Conservation (phyloP, 2,888 invertebrate species). For the Cheilosia vulpina region DNA sequence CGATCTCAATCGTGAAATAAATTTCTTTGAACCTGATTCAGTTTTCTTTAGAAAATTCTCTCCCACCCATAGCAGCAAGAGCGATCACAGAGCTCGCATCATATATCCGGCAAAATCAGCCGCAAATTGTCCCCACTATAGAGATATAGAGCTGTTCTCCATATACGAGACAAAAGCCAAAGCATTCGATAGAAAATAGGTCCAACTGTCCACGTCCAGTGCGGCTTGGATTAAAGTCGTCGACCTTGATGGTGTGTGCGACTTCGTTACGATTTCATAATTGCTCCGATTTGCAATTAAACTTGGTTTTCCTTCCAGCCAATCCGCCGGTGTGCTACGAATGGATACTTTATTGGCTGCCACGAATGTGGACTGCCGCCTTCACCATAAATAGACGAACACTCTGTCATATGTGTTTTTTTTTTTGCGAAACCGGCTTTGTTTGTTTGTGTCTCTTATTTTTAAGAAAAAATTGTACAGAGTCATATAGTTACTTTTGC, state of each 20-base stretch:
- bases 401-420: slow-evolving; percentile 23
- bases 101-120: too few relatives aligned
- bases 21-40: slow-evolving; percentile 14
- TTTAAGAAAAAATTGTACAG: not conserved
- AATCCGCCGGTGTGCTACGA: slow-evolving; percentile 4
- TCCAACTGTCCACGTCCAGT: slow-evolving; percentile 11
- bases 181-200: slow-evolving; percentile 17
- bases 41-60: slow-evolving; percentile 24
- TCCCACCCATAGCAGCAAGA: not conserved
- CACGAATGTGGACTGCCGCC: slow-evolving; percentile 26
- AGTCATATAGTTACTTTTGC: not conserved
- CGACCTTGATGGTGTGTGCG: slow-evolving; percentile 65
- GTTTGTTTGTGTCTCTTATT: not conserved
- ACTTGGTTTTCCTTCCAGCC: slow-evolving; percentile 30
- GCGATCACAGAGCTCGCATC: too few relatives aligned
- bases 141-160: not conserved
- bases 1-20: slow-evolving; percentile 17
- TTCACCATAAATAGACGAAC: slow-evolving; percentile 23
- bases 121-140: too few relatives aligned
- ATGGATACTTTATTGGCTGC: not conserved
- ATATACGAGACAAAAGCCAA: slow-evolving; percentile 6
- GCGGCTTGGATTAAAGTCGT: slow-evolving; percentile 56
- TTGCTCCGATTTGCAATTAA: slow-evolving; percentile 58
- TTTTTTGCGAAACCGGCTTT: slow-evolving; percentile 27
- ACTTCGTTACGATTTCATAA: slow-evolving; percentile 45